phyloP scores from a whole-genome alignment of 1,140 invertebrate genomes.

The Dryas iulia region DNA sequence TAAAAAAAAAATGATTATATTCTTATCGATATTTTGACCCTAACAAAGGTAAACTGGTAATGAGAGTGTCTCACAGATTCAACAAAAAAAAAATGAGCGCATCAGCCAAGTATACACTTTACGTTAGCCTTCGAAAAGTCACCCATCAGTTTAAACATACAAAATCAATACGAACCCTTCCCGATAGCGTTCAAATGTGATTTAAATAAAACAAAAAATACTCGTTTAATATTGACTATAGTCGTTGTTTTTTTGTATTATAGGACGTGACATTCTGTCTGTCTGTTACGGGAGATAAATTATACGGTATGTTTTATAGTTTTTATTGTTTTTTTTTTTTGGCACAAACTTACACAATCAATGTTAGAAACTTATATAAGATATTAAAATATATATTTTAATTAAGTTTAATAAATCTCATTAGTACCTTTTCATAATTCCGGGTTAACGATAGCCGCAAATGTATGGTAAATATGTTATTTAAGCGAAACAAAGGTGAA shows the following conservation, averaged over 20 bases:
- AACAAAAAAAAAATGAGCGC: conserved; percentile 7
- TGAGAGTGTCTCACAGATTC: conserved; percentile 19
- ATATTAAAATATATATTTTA: background rate
- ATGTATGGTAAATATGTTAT: too few species aligned
- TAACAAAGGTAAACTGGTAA: conserved; percentile 3
- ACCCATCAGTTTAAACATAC: conserved; percentile 68
- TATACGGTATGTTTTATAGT: background rate
- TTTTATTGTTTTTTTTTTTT: background rate
- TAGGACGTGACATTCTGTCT: conserved; percentile 14
- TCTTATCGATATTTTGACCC: background rate
- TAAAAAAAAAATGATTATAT: background rate
- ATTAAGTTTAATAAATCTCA: too few species aligned
- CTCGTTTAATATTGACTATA: conserved; percentile 30
- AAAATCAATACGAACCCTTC: conserved; percentile 77
- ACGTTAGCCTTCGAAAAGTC: conserved; percentile 45
- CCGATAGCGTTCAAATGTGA: conserved; percentile 69
- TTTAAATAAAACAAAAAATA: conserved; percentile 68
- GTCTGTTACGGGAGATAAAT: background rate
- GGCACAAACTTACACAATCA: background rate
- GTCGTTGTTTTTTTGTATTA: conserved; percentile 4
- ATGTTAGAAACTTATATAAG: background rate
- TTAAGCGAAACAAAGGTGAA: too few species aligned
- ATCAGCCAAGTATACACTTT: conserved; percentile 27
- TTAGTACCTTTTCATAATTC: too few species aligned
- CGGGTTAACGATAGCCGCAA: too few species aligned